A percentile compares a stretch with the other conserved stretches of the same genome.
Evolutionary conservation across 2,113 vertebrate species (phyloP).

Genomic region (Orycteropus afer): DNA sequence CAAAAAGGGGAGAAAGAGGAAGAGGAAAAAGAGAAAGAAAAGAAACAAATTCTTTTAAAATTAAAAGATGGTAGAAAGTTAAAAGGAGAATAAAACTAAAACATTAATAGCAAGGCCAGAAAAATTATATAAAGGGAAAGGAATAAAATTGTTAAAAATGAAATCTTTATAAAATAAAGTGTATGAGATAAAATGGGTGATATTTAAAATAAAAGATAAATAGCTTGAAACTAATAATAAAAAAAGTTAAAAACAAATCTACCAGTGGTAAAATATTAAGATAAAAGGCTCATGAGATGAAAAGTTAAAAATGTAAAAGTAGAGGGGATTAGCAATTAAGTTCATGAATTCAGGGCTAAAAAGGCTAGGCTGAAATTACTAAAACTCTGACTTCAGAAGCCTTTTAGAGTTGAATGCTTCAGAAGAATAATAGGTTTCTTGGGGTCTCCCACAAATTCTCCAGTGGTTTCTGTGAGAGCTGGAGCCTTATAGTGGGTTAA

Average conservation of each 20-base stretch:
- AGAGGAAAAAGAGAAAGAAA: neutral
- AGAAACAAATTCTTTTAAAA: neutral
- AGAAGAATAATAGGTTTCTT: neutral
- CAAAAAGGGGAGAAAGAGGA: neutral
- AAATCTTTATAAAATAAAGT: conserved; percentile 3
- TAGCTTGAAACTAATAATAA: neutral
- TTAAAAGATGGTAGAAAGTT: neutral
- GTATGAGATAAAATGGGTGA: neutral
- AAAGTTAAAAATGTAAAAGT: conserved; percentile 17
- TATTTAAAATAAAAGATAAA: conserved; percentile 50
- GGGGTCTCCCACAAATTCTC: neutral
- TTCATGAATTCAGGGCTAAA: conserved; percentile 1
- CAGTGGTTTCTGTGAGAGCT: neutral
- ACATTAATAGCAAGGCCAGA: neutral
- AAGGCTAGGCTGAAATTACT: neutral
- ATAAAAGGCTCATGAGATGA: neutral
- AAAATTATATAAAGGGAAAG: neutral
- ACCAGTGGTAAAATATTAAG: conserved; percentile 17
- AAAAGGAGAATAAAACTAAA: neutral
- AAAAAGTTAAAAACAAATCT: conserved; percentile 18
- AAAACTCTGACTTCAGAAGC: neutral
- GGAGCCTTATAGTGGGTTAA: neutral
- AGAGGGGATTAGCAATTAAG: neutral
- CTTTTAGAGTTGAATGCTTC: neutral
- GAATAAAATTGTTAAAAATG: neutral